Percentiles rank a stretch among this genome's conserved stretches.
phyloP scores from a whole-genome alignment of 2,113 vertebrate genomes.

The Thamnaconus septentrionalis region DNA sequence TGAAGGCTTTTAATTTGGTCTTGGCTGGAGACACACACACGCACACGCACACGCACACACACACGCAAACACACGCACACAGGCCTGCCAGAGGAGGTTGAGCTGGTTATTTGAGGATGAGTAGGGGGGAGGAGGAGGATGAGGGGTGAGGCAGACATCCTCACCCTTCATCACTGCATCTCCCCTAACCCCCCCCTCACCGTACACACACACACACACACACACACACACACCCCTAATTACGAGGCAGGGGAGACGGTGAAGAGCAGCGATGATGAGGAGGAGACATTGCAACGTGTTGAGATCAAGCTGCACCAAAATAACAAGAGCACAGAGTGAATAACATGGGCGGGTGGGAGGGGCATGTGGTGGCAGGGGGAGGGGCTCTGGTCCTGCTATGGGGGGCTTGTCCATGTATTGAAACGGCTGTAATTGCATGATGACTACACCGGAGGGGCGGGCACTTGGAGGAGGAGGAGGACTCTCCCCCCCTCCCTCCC shows the following conservation, averaged over 20 bases:
- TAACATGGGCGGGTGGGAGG: conserved; percentile 2
- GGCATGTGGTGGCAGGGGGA: background rate
- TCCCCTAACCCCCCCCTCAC: background rate
- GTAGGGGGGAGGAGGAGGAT: too few species aligned
- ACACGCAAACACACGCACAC: too few species aligned
- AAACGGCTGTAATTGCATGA: conserved; percentile 63
- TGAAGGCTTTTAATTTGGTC: conserved; percentile 79
- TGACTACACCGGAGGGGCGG: conserved; percentile 32
- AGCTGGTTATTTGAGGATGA: background rate
- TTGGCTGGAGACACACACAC: conserved; percentile 40
- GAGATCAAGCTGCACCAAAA: conserved; percentile 56
- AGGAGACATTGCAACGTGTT: conserved; percentile 41
- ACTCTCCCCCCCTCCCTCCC: conserved; percentile 10
- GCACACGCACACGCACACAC: too few species aligned
- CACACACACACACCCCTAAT: conserved; percentile 54
- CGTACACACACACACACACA: conserved; percentile 5
- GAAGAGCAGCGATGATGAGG: conserved; percentile 49
- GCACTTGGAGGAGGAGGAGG: conserved; percentile 6
- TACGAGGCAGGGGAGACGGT: conserved; percentile 52
- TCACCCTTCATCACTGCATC: conserved; percentile 25
- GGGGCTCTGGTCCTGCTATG: conserved; percentile 35
- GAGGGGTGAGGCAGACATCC: background rate
- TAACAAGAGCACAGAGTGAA: conserved; percentile 15
- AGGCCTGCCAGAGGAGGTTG: background rate
- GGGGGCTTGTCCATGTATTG: conserved; percentile 49